These are phyloP conservation scores for Stomatorhinus walkeri DNA, from an alignment of 2,797 vertebrate genomes.

Conservation along the genomic window DNA sequence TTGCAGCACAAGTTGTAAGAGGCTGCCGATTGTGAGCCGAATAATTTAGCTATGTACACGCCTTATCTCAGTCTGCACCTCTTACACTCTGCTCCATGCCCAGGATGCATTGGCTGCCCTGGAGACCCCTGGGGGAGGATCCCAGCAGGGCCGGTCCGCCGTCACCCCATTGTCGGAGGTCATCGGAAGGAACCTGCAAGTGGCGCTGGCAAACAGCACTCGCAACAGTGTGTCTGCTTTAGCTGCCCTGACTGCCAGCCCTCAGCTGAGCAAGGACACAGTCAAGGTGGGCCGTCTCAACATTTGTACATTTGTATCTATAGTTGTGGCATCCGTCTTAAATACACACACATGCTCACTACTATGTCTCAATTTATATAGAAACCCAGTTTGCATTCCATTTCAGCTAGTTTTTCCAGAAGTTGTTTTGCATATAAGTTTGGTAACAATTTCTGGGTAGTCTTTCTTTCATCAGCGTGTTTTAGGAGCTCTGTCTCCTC, in stretches of 20 bases:
- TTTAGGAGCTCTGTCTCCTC: neutral
- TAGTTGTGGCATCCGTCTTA: neutral
- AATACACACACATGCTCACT: neutral
- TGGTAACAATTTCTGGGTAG: neutral
- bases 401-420: neutral
- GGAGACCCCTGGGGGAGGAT: slow-evolving; percentile 69
- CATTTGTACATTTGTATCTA: neutral
- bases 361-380: neutral
- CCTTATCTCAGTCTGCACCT: neutral
- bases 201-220: slow-evolving; percentile 82
- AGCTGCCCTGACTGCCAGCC: slow-evolving; percentile 71
- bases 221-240: slow-evolving; percentile 46
- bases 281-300: slow-evolving; percentile 53
- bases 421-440: neutral
- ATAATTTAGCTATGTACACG: neutral
- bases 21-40: neutral
- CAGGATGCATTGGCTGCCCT: slow-evolving; percentile 81
- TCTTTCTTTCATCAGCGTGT: neutral
- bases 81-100: neutral
- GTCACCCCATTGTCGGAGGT: slow-evolving; percentile 86
- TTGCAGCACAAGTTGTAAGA: neutral
- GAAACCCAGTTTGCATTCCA: neutral
- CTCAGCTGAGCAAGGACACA: slow-evolving; percentile 55
- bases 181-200: slow-evolving; percentile 76
- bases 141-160: slow-evolving; percentile 50